Evolutionary conservation across 2,797 vertebrate species (phyloP), one percentile per base, ranked within the genome.

Genomic region (Capromys pilorides): DNA sequence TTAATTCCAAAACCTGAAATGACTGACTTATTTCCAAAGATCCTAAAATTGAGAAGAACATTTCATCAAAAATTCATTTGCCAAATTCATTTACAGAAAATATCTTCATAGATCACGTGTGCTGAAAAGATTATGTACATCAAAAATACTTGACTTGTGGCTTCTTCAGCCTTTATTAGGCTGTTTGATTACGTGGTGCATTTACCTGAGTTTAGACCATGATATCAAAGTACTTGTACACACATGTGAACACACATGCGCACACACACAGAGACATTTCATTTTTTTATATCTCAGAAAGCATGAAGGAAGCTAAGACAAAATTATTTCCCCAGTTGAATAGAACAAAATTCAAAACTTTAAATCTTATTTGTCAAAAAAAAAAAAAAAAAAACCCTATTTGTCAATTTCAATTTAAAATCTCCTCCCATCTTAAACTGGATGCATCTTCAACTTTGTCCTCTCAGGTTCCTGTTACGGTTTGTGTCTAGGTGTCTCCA

Each of bases 11-110:
- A 86, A 77, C 93, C 90, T 88, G 93, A 97, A 95, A 93, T 90
- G 83, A 85, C 89, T 94, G 89, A 97, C 91, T 97, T 92, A 95
- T 94, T 97, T 96, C 86, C 86, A 88, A 96, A 87, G 94, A 94
- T 61, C 82, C 64, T 8, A 13, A 94, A 92, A 90, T 88, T 88
- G 88, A 39, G 82, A 95, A 86, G 86, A 67, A 73, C 62, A 95
- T 92, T 95, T 89, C 69, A 41, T 97, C 87, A 92, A 75, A 90
- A 96, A 86, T 81, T 97, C 93, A 95, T 96, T 96, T 75, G 41
- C 87, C 87, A 96, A 88, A 93, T 91, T 85, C 77, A 92, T 95
- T 83, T 88, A 93, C 62, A 69, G 91, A 91, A 96, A 95, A 45
- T 90, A 73, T 94, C 88, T 94, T 88, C 94, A 89, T 92, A 90